Evolutionary conservation across 2,113 vertebrate genomes (phyloP), one percentile per base, ranked within the genome.

Genomic region (Caranx ignobilis): DNA sequence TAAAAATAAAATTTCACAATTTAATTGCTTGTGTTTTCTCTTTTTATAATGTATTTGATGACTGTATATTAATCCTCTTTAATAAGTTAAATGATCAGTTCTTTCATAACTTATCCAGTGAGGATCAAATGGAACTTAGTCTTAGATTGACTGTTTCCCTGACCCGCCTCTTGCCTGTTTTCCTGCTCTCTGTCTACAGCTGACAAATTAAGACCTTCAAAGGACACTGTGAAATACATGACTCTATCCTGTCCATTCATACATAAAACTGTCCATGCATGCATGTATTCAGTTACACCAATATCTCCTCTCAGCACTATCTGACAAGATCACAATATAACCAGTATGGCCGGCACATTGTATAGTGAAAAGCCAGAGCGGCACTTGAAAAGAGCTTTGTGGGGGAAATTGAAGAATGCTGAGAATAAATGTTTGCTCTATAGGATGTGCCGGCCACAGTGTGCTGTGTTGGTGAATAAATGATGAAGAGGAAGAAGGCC

Each of bases 381-480:
- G 56, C 69, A 84, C 79, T 75, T 64, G 77, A 91, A 93, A 94
- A 93, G 52, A 88, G 90, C 93, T 92, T 94, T 91, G 91, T 88
- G 87, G 70, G 90, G 86, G 89, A 91, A 92, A 94, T 90, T 87
- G 82, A 88, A 93, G 90, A 94, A 93, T 93, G 87, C 90, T 87
- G 89, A 91, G 91, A 91, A 92, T 91, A 93, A 94, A 93, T 87
- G 91, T 92, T 93, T 90, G 82, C 81, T 87, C 87, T 84, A 88
- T 91, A 90, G 89, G 85, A 90, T 87, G 89, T 72, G 84, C 82
- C 43, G 83, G 86, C 87, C 75, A 78, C 79, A 88, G 89, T 85
- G 75, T 91, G 93, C 92, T 93, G 93, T 77, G 91, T 78, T 93
- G 88, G 88, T 95, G 92, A 95, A 95, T 94, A 94, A 95, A 92